phyloP scores from a whole-genome alignment of 2,888 invertebrate species.

The Tridacna gigas region DNA sequence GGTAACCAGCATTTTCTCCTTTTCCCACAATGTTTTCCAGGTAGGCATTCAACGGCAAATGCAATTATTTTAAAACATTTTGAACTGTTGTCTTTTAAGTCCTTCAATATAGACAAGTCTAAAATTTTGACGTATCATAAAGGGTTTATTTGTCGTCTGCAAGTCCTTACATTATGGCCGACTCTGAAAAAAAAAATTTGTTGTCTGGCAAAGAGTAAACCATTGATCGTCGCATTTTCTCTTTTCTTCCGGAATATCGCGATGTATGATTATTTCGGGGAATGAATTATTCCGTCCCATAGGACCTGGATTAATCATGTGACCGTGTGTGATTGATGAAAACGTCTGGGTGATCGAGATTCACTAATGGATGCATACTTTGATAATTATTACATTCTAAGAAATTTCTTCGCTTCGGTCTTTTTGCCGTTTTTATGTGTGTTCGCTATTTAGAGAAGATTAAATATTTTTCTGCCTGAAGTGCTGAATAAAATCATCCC shows the following conservation, averaged over 20 bases:
- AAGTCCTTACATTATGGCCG: too few relatives aligned
- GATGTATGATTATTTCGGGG: slow-evolving; percentile 29
- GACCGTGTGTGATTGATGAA: slow-evolving; percentile 31
- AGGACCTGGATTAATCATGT: slow-evolving; percentile 25
- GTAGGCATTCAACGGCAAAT: too few relatives aligned
- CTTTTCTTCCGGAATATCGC: slow-evolving; percentile 14
- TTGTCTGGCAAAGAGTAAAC: background rate
- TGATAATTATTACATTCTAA: slow-evolving; percentile 22
- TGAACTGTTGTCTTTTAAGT: background rate
- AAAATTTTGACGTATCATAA: too few relatives aligned
- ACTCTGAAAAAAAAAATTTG: too few relatives aligned
- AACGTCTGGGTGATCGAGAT: slow-evolving; percentile 28
- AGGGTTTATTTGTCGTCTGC: too few relatives aligned
- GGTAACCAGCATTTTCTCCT: background rate
- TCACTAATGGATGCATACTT: slow-evolving; percentile 28
- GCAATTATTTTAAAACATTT: too few relatives aligned
- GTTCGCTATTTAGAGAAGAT: background rate
- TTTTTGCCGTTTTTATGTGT: slow-evolving; percentile 14
- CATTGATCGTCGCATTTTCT: slow-evolving; percentile 20
- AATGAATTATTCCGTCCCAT: slow-evolving; percentile 28
- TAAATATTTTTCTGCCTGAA: background rate
- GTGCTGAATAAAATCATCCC: background rate
- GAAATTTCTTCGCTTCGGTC: slow-evolving; percentile 7
- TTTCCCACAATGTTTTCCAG: background rate
- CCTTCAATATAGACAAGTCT: background rate